Base-by-base conservation (phyloP, 2,113 vertebrate genomes). In the Micronisus gabar region DNA sequence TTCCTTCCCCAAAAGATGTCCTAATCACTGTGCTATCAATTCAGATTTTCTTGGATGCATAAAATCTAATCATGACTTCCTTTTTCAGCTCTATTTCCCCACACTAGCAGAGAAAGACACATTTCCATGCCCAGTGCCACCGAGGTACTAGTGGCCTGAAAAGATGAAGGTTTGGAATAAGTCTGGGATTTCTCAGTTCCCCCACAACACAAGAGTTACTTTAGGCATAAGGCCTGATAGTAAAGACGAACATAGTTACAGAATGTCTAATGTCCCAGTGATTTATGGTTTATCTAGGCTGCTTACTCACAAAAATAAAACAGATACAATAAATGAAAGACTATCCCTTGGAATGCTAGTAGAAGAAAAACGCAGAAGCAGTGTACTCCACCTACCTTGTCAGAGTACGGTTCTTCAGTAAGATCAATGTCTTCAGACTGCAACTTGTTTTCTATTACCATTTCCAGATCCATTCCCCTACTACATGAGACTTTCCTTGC, bases 371-470 rank as follows among this genome's bases (percentile, higher is more conserved):
- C 2, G 10, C 1, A 20, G 15, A 80, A 45, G 30, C n/a, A 18
- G 34, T 30, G n/a, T 38, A 43, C 30, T 55, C 22, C 8, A 14
- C 61, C 75, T 91, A 99, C 99, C 99, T 99, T 99, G 97, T 99
- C 99, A 23, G 99, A 99, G 95, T 99, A 99, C 0, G 99, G 99
- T 82, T 99, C 99, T 96, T 99, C 99, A 0, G 99, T 99, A n/a
- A 99, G 99, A 82, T 99, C 99, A 36, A 99, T 99, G 86, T 98
- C 98, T 96, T 99, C 99, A 1, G 97, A 97, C 34, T 97, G 98
- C 75, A 99, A 95, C 95, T 99, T 99, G 83, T 98, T 98, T 81
- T 99, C 99, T 48, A 99, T 98, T 45, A 99, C 96, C 81, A 98
- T 98, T 75, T 99, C 98, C 90, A 99, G 98, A 94, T 99, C 98